phyloP scores from a whole-genome alignment of 2,888 invertebrate species.

The Ypsolopha sequella region DNA sequence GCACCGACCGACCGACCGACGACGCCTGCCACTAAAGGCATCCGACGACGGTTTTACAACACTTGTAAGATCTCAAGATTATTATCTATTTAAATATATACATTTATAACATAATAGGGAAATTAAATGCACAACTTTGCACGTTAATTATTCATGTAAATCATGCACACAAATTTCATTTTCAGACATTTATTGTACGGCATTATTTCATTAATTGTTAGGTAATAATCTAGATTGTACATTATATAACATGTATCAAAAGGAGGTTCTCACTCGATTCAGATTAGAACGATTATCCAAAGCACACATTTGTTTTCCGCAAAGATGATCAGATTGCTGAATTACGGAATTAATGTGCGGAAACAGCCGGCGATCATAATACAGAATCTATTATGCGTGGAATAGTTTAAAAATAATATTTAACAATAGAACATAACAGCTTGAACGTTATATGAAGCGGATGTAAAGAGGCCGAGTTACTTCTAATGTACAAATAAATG shows the following conservation, averaged over 20 bases:
- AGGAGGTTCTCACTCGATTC: neutral
- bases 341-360: slow-evolving; percentile 9
- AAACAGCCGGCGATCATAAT: slow-evolving; percentile 9
- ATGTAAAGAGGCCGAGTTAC: slow-evolving; percentile 17
- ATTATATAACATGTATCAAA: neutral
- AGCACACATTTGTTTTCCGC: neutral
- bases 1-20: no score
- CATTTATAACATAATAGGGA: neutral
- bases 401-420: neutral
- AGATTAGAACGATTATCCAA: neutral
- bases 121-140: neutral
- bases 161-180: neutral
- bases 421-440: slow-evolving; percentile 8
- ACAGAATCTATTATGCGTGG: slow-evolving; percentile 1
- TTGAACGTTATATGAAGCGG: slow-evolving; percentile 20
- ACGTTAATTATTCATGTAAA: neutral
- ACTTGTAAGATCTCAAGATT: neutral
- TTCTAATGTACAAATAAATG: slow-evolving; percentile 53
- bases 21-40: neutral
- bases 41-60: no score
- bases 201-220: neutral
- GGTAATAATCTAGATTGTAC: neutral
- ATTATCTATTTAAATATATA: neutral
- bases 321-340: slow-evolving; percentile 7
- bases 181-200: neutral